Percentiles rank a stretch among this genome's conserved stretches.
These are phyloP conservation scores for Sebastes kiyomatsui DNA, from an alignment of 2,797 vertebrate genomes.

Conservation along the genomic window DNA sequence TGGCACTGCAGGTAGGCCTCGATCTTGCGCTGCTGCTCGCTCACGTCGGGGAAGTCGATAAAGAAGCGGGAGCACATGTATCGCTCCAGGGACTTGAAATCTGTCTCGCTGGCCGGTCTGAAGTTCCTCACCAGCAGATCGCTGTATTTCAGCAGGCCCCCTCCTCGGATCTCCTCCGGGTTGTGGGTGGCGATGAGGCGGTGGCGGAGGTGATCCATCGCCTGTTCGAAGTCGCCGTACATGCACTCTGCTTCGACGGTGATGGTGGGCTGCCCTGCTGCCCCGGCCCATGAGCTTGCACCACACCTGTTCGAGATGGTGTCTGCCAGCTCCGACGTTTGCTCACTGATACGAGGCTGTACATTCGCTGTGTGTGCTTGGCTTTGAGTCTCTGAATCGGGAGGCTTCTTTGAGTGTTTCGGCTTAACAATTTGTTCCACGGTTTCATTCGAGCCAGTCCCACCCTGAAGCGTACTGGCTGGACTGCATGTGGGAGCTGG, in stretches of 20 bases:
- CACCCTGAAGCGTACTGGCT: slow-evolving; percentile 3
- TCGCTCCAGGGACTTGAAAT: slow-evolving; percentile 94
- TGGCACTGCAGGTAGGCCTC: slow-evolving; percentile 95
- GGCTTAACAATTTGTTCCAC: slow-evolving; percentile 55
- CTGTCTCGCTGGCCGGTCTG: slow-evolving; percentile 87
- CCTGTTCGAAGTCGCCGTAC: slow-evolving; percentile 93
- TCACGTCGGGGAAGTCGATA: slow-evolving; percentile 95
- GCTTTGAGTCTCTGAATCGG: slow-evolving; percentile 49
- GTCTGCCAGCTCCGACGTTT: neutral
- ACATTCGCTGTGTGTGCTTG: neutral
- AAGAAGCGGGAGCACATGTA: slow-evolving; percentile 99
- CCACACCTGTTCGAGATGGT: neutral
- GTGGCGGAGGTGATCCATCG: slow-evolving; percentile 90
- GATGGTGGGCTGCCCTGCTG: slow-evolving; percentile 62
- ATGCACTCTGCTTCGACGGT: slow-evolving; percentile 92
- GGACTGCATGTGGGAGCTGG: slow-evolving; percentile 1
- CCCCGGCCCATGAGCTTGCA: slow-evolving; percentile 20
- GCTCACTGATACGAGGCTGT: slow-evolving; percentile 17
- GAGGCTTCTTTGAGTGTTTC: slow-evolving; percentile 69
- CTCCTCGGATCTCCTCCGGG: slow-evolving; percentile 97
- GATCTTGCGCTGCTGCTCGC: slow-evolving; percentile 93
- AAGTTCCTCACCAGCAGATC: slow-evolving; percentile 94
- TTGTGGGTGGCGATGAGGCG: slow-evolving; percentile 93
- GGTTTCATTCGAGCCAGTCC: slow-evolving; percentile 3
- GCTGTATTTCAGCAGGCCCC: slow-evolving; percentile 96